A percentile compares a stretch with the other conserved stretches of the same genome.
phyloP scores from a whole-genome alignment of 1,140 invertebrate species.

The Drosophila seguyi region DNA sequence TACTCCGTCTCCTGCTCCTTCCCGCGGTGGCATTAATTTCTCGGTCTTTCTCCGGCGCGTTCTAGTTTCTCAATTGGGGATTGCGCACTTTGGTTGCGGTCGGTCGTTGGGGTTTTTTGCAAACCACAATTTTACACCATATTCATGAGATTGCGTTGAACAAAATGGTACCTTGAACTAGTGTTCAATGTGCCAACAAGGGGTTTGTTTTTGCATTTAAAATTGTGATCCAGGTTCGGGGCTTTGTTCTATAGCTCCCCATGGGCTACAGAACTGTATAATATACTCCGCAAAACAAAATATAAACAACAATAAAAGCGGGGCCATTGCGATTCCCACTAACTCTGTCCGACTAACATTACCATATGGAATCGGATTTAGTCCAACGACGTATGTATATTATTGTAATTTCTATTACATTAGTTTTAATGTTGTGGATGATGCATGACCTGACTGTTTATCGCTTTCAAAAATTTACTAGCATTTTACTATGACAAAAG shows the following conservation, averaged over 20 bases:
- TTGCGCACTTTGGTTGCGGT: conserved; percentile 38
- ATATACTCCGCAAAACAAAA: not conserved
- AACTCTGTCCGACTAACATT: conserved; percentile 5
- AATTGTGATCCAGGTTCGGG: conserved; percentile 23
- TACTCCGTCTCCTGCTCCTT: not conserved
- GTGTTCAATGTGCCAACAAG: conserved; percentile 27
- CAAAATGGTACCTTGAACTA: conserved; percentile 38
- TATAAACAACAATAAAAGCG: conserved; percentile 7
- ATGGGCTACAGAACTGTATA: not conserved
- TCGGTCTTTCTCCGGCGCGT: conserved; percentile 10
- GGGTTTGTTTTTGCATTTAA: conserved; percentile 26
- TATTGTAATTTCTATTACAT: conserved; percentile 2
- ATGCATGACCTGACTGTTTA: not conserved
- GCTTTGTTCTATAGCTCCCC: conserved; percentile 18
- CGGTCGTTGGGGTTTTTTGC: conserved; percentile 29
- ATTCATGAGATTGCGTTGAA: conserved; percentile 22
- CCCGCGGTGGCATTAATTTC: not conserved
- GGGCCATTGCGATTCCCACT: conserved; percentile 16
- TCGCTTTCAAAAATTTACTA: not conserved
- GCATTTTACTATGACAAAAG: not conserved
- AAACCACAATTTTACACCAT: conserved; percentile 15
- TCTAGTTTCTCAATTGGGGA: conserved; percentile 33
- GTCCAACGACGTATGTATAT: not conserved
- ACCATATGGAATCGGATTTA: conserved; percentile 7
- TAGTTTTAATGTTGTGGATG: conserved; percentile 1